Conservation (phyloP, 2,113 vertebrate genomes). For the Atherinomorus stipes region DNA sequence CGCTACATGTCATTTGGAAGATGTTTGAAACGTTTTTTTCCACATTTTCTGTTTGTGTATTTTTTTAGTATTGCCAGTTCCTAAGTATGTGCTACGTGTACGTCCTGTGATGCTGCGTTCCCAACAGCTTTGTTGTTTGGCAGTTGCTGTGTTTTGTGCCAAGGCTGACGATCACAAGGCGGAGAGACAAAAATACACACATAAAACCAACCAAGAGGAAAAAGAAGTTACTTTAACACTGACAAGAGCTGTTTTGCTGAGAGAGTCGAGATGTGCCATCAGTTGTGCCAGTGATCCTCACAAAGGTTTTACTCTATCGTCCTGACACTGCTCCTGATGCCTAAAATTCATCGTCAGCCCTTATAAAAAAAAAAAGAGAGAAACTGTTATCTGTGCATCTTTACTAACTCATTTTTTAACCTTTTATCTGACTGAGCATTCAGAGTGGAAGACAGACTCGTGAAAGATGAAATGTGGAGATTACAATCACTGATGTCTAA, state of each 20-base stretch:
- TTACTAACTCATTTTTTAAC: conserved; percentile 14
- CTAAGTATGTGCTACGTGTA: conserved; percentile 61
- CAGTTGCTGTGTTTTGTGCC: conserved; percentile 71
- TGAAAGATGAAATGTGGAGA: not conserved
- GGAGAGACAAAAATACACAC: conserved; percentile 41
- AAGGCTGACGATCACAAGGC: conserved; percentile 52
- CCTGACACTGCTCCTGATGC: conserved; percentile 23
- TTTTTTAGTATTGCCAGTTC: conserved; percentile 39
- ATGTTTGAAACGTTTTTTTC: no score
- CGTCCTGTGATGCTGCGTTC: conserved; percentile 69
- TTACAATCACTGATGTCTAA: conserved; percentile 15
- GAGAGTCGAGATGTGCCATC: conserved; percentile 6
- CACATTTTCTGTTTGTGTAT: not conserved
- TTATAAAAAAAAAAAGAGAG: no score
- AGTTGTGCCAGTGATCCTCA: conserved; percentile 20
- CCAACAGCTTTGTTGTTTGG: conserved; percentile 67
- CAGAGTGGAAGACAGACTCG: not conserved
- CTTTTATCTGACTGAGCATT: conserved; percentile 18
- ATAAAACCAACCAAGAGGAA: conserved; percentile 16
- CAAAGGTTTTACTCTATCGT: conserved; percentile 3
- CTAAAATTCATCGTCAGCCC: conserved; percentile 16
- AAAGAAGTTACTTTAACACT: conserved; percentile 14
- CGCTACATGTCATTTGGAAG: conserved; percentile 47
- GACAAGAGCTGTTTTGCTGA: conserved; percentile 24
- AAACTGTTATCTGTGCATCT: conserved; percentile 4